Conservation (phyloP, 2,113 vertebrate species). For the Tragelaphus scriptus region DNA sequence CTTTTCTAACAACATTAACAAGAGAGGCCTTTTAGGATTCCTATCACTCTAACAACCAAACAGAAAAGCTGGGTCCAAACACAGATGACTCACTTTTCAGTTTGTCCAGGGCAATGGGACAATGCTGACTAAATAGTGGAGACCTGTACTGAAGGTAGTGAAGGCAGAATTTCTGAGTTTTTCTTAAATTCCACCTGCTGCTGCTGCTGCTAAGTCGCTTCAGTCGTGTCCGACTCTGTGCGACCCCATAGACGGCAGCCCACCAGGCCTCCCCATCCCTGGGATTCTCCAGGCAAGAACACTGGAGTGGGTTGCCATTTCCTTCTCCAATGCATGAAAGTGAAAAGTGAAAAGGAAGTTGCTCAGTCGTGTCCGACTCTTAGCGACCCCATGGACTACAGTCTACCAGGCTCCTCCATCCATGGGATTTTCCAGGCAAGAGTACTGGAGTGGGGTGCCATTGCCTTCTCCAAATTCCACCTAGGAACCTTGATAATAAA, state of each 20-base stretch:
- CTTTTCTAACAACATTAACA: conserved; percentile 24
- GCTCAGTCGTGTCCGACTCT: too few relatives aligned
- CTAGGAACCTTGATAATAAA: neutral
- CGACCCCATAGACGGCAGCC: accelerated
- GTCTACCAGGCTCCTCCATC: too few relatives aligned
- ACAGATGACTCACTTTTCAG: neutral
- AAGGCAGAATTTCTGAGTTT: neutral
- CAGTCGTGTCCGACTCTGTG: too few relatives aligned
- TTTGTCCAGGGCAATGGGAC: neutral
- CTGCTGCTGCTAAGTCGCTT: too few relatives aligned
- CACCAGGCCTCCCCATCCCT: accelerated
- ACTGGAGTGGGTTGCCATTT: too few relatives aligned
- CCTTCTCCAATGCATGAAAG: too few relatives aligned
- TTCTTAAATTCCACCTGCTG: neutral
- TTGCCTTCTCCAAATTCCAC: neutral
- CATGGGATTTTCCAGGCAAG: too few relatives aligned
- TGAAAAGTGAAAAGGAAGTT: too few relatives aligned
- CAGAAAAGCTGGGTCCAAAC: neutral
- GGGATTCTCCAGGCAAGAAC: too few relatives aligned
- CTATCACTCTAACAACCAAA: neutral
- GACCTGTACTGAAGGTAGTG: neutral
- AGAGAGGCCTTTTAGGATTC: neutral
- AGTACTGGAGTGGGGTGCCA: too few relatives aligned
- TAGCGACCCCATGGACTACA: too few relatives aligned
- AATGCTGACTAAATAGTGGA: neutral